These are phyloP conservation scores for Dolichallabes microphthalmus DNA, from an alignment of 2,113 vertebrate genomes.

Conservation along the genomic window DNA sequence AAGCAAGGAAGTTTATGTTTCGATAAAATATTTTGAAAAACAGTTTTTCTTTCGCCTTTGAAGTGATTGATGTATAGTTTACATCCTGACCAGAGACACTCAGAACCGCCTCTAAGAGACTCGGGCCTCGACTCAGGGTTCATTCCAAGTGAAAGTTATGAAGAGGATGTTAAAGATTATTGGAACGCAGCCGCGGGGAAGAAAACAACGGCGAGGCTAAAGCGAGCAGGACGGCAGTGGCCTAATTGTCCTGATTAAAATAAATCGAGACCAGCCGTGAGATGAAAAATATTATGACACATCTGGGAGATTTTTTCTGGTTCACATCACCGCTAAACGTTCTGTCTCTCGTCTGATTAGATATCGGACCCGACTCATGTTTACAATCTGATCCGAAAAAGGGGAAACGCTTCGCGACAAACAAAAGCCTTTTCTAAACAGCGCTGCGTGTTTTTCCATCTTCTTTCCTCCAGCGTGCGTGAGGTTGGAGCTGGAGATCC, in stretches of 20 bases:
- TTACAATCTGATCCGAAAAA: neutral
- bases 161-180: neutral
- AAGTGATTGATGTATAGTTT: neutral
- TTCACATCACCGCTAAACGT: neutral
- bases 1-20: neutral
- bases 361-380: slow-evolving; percentile 5
- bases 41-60: neutral
- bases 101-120: too few relatives aligned
- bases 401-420: neutral
- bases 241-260: slow-evolving; percentile 1
- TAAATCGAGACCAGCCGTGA: neutral
- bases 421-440: neutral
- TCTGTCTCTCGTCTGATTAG: neutral
- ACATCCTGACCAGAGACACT: too few relatives aligned
- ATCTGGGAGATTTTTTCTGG: neutral
- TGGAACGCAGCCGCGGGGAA: neutral
- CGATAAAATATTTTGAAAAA: neutral
- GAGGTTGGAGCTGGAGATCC: neutral
- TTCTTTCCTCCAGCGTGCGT: neutral
- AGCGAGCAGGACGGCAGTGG: neutral
- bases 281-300: slow-evolving; percentile 17
- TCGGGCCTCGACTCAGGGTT: neutral
- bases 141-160: neutral
- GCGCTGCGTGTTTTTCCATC: neutral
- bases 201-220: neutral